phyloP scores from a whole-genome alignment of 2,797 vertebrate genomes.

The Mormyrops boulengeri region DNA sequence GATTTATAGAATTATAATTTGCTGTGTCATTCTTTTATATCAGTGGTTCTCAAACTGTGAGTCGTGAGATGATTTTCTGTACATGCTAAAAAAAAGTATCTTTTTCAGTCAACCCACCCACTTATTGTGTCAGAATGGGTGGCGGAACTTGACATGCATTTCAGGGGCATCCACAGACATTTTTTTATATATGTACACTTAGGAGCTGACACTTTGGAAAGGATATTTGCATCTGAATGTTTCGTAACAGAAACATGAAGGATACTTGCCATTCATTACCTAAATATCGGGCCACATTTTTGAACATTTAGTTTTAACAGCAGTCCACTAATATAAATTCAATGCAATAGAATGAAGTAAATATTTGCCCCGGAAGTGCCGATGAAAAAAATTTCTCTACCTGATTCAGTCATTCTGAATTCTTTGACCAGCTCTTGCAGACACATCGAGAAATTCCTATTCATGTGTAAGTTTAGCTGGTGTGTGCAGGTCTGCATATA shows the following conservation, averaged over 20 bases:
- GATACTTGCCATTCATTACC: neutral
- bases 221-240: neutral
- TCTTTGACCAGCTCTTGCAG: neutral
- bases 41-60: neutral
- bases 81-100: neutral
- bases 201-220: neutral
- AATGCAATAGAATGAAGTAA: neutral
- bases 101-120: neutral
- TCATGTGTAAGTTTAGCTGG: neutral
- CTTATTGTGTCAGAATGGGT: neutral
- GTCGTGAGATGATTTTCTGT: neutral
- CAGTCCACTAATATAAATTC: neutral
- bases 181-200: neutral
- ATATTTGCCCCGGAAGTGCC: neutral
- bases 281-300: neutral
- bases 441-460: neutral
- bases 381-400: neutral
- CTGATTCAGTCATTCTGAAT: neutral
- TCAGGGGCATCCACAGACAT: neutral
- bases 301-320: neutral
- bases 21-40: neutral
- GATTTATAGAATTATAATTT: neutral
- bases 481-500: conserved; percentile 9
- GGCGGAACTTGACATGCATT: neutral
- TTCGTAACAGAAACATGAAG: neutral